Conservation (phyloP, 2,797 vertebrate genomes). For the Ataeniobius toweri region DNA sequence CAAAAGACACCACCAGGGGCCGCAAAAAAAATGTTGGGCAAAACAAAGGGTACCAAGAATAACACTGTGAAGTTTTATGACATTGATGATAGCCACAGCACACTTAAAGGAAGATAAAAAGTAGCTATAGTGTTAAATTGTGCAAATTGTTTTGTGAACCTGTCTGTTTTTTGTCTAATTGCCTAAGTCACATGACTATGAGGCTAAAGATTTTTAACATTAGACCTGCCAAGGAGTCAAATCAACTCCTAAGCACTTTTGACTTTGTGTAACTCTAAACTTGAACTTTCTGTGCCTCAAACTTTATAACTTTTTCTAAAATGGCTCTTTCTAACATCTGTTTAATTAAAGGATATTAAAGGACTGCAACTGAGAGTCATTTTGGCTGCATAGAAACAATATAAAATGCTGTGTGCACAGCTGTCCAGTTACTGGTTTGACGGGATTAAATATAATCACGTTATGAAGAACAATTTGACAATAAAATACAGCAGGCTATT, state of each 20-base stretch:
- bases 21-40: not conserved
- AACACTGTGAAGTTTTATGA: not conserved
- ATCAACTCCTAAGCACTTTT: not conserved
- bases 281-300: not conserved
- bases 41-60: not conserved
- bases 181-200: too few relatives aligned
- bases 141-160: not conserved
- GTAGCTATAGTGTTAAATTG: not conserved
- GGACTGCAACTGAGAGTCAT: not conserved
- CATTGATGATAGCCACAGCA: not conserved
- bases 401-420: not conserved
- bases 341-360: not conserved
- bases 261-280: not conserved
- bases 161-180: not conserved
- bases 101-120: not conserved
- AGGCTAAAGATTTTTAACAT: not conserved
- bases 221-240: not conserved
- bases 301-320: not conserved
- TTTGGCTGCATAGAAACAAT: not conserved
- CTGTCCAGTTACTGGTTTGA: too few relatives aligned
- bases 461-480: too few relatives aligned
- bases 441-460: too few relatives aligned
- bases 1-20: not conserved
- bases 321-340: not conserved
- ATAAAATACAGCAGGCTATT: too few relatives aligned